Percentiles rank a stretch among this genome's conserved stretches.
Conservation (phyloP, 2,888 invertebrate genomes). For the Brachylomia viminalis region DNA sequence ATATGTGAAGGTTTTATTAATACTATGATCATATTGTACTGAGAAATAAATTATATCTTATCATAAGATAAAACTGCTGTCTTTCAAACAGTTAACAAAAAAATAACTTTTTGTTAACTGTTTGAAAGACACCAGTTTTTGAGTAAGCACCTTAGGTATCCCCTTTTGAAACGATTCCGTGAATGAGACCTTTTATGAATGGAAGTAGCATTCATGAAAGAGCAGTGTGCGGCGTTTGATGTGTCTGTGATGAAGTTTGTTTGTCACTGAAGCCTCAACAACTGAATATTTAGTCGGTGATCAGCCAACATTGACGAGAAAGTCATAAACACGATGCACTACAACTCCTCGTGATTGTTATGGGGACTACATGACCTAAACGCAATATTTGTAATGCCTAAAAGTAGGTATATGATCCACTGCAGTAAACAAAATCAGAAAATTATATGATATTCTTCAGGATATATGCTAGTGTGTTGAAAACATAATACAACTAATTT, state of each 20-base stretch:
- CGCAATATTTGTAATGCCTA: too few species aligned
- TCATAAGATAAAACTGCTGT: too few species aligned
- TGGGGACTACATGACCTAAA: too few species aligned
- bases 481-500: too few species aligned
- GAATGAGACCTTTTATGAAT: slow-evolving; percentile 5
- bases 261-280: slow-evolving; percentile 27
- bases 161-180: neutral
- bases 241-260: slow-evolving; percentile 28
- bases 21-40: too few species aligned
- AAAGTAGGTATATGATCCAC: too few species aligned
- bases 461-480: too few species aligned
- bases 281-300: slow-evolving; percentile 13
- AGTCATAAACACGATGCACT: neutral
- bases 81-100: too few species aligned
- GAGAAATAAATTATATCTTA: too few species aligned
- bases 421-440: too few species aligned
- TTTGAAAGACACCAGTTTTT: neutral
- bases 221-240: neutral
- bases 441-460: too few species aligned
- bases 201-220: slow-evolving; percentile 15
- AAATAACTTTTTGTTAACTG: neutral
- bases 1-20: too few species aligned
- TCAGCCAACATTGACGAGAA: slow-evolving; percentile 20
- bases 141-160: neutral
- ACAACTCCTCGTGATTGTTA: neutral